Percentiles rank a stretch among this genome's conserved stretches.
Evolutionary conservation across 2,113 vertebrate genomes (phyloP).

Genomic region (Pelodiscus sinensis): DNA sequence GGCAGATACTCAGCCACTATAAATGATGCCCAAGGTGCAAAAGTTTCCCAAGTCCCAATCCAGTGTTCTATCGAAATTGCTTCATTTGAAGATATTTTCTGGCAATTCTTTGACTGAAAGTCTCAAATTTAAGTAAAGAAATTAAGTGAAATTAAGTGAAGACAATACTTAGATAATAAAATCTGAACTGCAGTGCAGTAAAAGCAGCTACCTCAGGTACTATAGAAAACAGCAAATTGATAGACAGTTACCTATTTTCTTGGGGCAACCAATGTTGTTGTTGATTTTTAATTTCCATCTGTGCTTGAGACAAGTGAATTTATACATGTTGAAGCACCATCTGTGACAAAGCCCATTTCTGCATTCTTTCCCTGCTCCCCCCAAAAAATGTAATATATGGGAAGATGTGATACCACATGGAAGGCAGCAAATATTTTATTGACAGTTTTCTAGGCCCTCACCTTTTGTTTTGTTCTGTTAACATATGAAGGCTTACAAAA

Average conservation of each 20-base stretch:
- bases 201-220: neutral
- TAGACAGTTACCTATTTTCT: neutral
- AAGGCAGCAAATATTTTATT: conserved; percentile 4
- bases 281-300: conserved; percentile 63
- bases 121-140: neutral
- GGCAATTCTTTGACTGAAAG: neutral
- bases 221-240: neutral
- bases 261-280: neutral
- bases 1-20: neutral
- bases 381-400: conserved; percentile 4
- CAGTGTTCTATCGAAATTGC: neutral
- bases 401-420: conserved; percentile 2
- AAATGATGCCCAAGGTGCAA: neutral
- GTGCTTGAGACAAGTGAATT: conserved; percentile 53
- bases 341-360: conserved; percentile 50
- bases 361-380: neutral
- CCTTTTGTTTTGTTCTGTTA: neutral
- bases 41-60: neutral
- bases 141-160: no score
- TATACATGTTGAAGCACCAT: conserved; percentile 58
- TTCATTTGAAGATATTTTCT: neutral
- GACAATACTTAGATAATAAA: neutral
- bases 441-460: neutral
- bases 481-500: neutral
- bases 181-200: neutral